These are phyloP conservation scores for Coptotermes formosanus DNA, from an alignment of 1,140 invertebrate genomes.

Conservation along the genomic window DNA sequence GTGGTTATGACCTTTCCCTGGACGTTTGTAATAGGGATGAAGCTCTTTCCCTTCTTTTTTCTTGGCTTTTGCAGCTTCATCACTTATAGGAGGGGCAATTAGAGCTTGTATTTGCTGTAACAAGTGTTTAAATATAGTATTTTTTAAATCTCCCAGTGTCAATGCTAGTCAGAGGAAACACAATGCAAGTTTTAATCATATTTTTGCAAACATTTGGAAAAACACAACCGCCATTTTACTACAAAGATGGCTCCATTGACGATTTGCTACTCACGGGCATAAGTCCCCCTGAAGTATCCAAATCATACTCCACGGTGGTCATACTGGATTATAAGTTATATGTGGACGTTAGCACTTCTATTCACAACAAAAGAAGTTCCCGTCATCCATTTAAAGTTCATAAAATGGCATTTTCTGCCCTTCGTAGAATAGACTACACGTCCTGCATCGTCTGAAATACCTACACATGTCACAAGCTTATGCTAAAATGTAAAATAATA, in stretches of 20 bases:
- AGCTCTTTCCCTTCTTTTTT: conserved; percentile 62
- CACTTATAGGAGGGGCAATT: conserved; percentile 79
- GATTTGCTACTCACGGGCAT: conserved; percentile 60
- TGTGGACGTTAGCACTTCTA: neutral
- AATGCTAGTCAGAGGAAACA: neutral
- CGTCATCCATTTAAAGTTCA: neutral
- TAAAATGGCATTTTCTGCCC: neutral
- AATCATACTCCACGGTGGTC: conserved; percentile 57
- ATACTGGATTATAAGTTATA: conserved; percentile 39
- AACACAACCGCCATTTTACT: conserved; percentile 35
- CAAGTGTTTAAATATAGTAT: conserved; percentile 28
- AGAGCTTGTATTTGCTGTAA: conserved; percentile 82
- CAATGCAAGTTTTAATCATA: neutral
- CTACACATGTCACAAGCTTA: neutral
- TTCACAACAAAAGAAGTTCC: neutral
- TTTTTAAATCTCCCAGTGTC: conserved; percentile 12
- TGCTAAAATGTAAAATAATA: neutral
- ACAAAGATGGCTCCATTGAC: conserved; percentile 31
- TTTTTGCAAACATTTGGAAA: conserved; percentile 25
- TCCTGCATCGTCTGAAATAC: conserved; percentile 8
- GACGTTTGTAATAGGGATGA: conserved; percentile 81
- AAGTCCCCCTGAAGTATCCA: conserved; percentile 61
- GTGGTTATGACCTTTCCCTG: conserved; percentile 87
- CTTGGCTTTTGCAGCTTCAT: conserved; percentile 58
- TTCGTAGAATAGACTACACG: neutral